phyloP scores from a whole-genome alignment of 1,140 invertebrate species.

The Thaumatotibia leucotreta region DNA sequence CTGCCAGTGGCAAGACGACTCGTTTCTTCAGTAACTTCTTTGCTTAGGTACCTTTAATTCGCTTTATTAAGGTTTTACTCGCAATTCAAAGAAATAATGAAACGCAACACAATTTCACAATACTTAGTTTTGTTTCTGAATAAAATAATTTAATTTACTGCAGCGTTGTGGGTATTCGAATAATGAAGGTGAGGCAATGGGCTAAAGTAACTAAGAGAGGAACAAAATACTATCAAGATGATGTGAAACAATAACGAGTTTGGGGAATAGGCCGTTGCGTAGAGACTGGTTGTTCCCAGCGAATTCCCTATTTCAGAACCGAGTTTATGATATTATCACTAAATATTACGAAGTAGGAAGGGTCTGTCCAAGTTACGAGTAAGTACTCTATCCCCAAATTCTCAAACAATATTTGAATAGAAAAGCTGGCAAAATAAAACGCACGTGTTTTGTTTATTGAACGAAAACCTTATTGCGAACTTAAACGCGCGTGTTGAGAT shows the following conservation, averaged over 20 bases:
- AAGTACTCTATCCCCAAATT: not conserved
- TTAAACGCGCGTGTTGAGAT: slow-evolving; percentile 40
- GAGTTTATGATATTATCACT: not conserved
- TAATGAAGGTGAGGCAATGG: not conserved
- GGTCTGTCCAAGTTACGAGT: not conserved
- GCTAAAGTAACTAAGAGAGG: not conserved
- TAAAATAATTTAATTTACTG: no score
- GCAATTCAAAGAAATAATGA: slow-evolving; percentile 13
- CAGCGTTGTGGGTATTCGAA: no score
- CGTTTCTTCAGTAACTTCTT: slow-evolving; percentile 34
- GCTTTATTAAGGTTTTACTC: slow-evolving; percentile 21
- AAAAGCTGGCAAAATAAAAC: not conserved
- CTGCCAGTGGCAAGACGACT: slow-evolving; percentile 48
- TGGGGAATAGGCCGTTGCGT: slow-evolving; percentile 38
- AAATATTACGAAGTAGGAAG: not conserved
- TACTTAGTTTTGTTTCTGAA: not conserved
- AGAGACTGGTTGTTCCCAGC: slow-evolving; percentile 32
- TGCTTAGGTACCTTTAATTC: slow-evolving; percentile 20
- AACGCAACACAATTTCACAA: not conserved
- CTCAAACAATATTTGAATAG: not conserved
- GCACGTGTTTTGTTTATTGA: slow-evolving; percentile 9
- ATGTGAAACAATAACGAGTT: slow-evolving; percentile 53
- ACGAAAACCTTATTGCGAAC: slow-evolving; percentile 13
- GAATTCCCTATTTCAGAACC: not conserved
- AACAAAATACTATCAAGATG: slow-evolving; percentile 36